Evolutionary conservation across 2,797 vertebrate species (phyloP), one percentile per base, ranked within the genome.

Genomic region (Clarias laeviceps): DNA sequence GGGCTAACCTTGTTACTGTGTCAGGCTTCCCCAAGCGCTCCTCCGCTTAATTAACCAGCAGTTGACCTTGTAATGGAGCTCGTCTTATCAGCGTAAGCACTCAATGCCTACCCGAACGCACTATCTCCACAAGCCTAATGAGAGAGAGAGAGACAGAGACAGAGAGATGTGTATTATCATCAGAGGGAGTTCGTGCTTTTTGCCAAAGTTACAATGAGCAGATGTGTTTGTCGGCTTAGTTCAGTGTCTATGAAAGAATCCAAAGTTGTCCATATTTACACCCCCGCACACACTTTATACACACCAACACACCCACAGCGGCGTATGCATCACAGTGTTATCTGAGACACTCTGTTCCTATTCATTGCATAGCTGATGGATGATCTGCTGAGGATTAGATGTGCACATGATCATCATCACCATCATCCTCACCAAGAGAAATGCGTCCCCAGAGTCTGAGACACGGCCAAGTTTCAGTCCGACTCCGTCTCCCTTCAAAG

Each of bases 41-140:
- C 84, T 85, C 89, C 37, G 88, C 84, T 88, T 94, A 91, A 92
- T 93, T 92, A 93, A 89, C 84, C 85, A 88, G 82, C 86, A 86
- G 87, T 78, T 90, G 90, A 89, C 32, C 77, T 32, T 89, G 89
- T 90, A 93, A 92, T 88, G 87, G 24, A 82, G 82, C 87, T 86
- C 45, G 73, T 61, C 85, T 78, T 84, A 86, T 88, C 87, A 82
- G 83, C 20, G 29, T 74, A 59, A 76, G 50, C 73, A 54, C 82
- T 87, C 68, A 37, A 11, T 69, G 56, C 62, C 70, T 59, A 59
- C 54, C 80, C 50, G 6, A 76, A 82, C 12, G 32, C 24, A 20
- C 86, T 84, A 87, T 87, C 86, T 77, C 34, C 54, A 87, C 70
- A 64, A 82, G 62, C 73, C 70, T 84, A 84, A 87, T 87, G 82